phyloP scores from a whole-genome alignment of 1,140 invertebrate genomes.

The Carcinoscorpius rotundicauda region DNA sequence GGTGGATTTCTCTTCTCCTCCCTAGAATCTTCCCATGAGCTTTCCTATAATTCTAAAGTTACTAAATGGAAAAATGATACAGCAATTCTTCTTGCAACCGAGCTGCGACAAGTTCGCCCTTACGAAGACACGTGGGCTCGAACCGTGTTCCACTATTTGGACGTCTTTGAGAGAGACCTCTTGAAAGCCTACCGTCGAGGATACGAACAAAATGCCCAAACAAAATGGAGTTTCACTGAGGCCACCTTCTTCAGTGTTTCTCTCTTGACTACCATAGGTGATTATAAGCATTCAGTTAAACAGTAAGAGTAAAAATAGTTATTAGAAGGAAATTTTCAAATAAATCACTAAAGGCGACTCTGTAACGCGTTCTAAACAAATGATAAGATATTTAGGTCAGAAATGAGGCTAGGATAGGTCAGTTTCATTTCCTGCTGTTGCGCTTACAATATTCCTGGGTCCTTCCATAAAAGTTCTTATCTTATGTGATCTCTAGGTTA shows the following conservation, averaged over 20 bases:
- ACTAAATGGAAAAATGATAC: conserved; percentile 16
- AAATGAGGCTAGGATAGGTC: too few relatives aligned
- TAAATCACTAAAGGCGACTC: too few relatives aligned
- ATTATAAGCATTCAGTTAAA: background rate
- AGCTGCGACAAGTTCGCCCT: conserved; percentile 9
- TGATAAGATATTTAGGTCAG: too few relatives aligned
- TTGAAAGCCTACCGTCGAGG: conserved; percentile 8
- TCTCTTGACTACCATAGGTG: conserved; percentile 14
- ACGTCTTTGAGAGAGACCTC: conserved; percentile 11
- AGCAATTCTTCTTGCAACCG: conserved; percentile 14
- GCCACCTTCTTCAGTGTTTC: conserved; percentile 9
- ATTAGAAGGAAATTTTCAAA: too few relatives aligned
- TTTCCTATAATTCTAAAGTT: background rate
- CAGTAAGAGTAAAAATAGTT: too few relatives aligned
- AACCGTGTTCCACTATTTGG: conserved; percentile 11
- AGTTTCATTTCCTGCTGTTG: too few relatives aligned
- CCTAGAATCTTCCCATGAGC: background rate
- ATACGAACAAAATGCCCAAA: conserved; percentile 3
- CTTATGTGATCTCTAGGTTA: too few relatives aligned
- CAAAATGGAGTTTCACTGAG: conserved; percentile 2
- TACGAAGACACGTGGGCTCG: conserved; percentile 13
- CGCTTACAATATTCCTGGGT: too few relatives aligned
- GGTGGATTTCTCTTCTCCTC: conserved; percentile 6
- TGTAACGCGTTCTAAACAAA: too few relatives aligned
- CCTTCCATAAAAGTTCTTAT: too few relatives aligned